Evolutionary conservation across 2,113 vertebrate species (phyloP).

Genomic region (Coreoperca whiteheadi): DNA sequence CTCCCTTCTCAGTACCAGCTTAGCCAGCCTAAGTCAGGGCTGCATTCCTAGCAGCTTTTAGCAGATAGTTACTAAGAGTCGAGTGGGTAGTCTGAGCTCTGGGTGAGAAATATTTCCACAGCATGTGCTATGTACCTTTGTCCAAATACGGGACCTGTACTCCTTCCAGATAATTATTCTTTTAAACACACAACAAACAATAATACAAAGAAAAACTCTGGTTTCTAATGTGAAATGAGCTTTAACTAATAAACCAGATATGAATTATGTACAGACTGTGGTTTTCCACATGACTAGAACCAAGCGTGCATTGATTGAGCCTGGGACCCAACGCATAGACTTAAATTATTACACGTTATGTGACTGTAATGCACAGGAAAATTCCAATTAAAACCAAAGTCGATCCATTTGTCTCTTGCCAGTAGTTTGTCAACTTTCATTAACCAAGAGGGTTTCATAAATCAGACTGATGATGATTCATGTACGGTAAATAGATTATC

Average conservation of each 20-base stretch:
- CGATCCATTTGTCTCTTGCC: not conserved
- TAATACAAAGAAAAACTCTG: not conserved
- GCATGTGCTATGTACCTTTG: conserved; percentile 64
- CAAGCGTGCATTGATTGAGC: not conserved
- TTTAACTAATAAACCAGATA: not conserved
- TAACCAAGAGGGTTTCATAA: conserved; percentile 9
- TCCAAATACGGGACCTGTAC: conserved; percentile 36
- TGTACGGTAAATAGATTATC: conserved; percentile 4
- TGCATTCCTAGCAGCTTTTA: conserved; percentile 85
- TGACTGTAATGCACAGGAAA: not conserved
- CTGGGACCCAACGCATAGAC: conserved; percentile 13
- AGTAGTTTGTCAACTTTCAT: conserved; percentile 29
- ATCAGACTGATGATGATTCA: conserved; percentile 23
- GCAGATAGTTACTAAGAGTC: conserved; percentile 85
- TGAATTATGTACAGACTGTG: not conserved
- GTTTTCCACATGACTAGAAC: conserved; percentile 20
- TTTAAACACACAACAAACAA: not conserved
- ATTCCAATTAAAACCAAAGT: conserved; percentile 27
- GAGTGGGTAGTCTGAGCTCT: conserved; percentile 69
- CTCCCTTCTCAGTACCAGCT: conserved; percentile 55
- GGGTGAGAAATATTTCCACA: conserved; percentile 82
- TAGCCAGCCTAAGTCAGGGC: conserved; percentile 62
- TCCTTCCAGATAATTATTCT: conserved; percentile 20
- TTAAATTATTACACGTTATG: not conserved
- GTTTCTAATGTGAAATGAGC: not conserved